Percentiles rank a stretch among this genome's conserved stretches.
Conservation (phyloP, 2,888 invertebrate genomes). For the Aleiodes testaceus region DNA sequence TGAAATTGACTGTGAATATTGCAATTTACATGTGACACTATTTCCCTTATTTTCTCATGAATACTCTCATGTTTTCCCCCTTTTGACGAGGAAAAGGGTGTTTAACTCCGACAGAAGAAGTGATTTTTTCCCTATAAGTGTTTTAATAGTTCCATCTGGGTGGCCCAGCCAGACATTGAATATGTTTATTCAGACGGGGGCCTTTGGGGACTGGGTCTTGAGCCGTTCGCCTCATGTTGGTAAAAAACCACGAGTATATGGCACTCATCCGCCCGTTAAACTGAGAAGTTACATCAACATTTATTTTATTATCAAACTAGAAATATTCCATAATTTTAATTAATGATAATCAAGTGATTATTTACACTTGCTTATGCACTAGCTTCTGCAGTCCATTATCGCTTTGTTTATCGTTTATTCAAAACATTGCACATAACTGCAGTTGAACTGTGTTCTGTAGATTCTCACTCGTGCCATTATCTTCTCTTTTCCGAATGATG, state of each 20-base stretch:
- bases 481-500: slow-evolving; percentile 51
- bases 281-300: slow-evolving; percentile 67
- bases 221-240: slow-evolving; percentile 53
- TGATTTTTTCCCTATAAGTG: slow-evolving; percentile 65
- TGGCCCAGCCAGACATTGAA: slow-evolving; percentile 68
- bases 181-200: slow-evolving; percentile 69
- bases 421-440: slow-evolving; percentile 69
- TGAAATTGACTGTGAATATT: slow-evolving; percentile 21
- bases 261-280: slow-evolving; percentile 66
- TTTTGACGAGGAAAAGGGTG: slow-evolving; percentile 47
- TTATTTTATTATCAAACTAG: neutral
- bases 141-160: slow-evolving; percentile 69
- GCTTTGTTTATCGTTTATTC: slow-evolving; percentile 69
- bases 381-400: slow-evolving; percentile 72
- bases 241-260: slow-evolving; percentile 50
- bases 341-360: neutral
- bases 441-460: slow-evolving; percentile 43
- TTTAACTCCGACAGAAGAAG: slow-evolving; percentile 50
- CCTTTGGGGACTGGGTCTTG: slow-evolving; percentile 57
- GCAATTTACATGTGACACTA: neutral
- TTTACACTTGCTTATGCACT: neutral
- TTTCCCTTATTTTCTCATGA: no score
- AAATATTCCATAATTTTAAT: neutral
- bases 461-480: slow-evolving; percentile 51
- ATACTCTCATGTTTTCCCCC: slow-evolving; percentile 21